Base-by-base conservation (phyloP, 2,888 invertebrate genomes). In the Drosophila mulleri region DNA sequence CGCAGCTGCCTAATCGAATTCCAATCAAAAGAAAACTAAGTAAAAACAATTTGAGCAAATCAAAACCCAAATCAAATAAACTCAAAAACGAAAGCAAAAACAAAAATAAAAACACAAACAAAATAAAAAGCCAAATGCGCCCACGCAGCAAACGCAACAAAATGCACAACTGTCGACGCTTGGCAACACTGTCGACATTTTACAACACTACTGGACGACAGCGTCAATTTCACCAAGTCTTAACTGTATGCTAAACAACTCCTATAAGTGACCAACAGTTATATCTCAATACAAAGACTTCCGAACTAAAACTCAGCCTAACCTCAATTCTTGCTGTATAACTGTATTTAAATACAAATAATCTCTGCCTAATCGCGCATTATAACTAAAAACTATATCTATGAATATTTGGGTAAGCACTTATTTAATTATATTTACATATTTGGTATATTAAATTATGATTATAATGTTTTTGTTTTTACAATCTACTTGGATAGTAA, bases 331-430 rank as follows among this genome's bases (percentile, higher is more conserved):
- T 60, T 70, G 78, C 74, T 74, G 37, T 57, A 70, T 63, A 69
- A 39, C 48, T 59, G 29, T 41, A 29, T 69, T 41, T 63, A 29
- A 42, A 41, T 41, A 59, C 37, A 74, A 16, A 12, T 39, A 53
- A 53, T 23, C 65, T 73, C 87, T 73, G 76, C 71, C 83, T 61
- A 69, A 78, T 56, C 57, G 67, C 66, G 42, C 52, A 75, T 66
- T 65, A 60, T 44, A 67, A 64, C 67, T 54, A 54, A 73, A 74
- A 82, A 85, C 75, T 66, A 73, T 80, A 77, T 92, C 92, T 92
- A 93, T 92, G 93, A 92, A 92, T 92, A 92, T 92, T 92, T 92
- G 92, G 92, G 93, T 92, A 92, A 92, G 88, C 53, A 45, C 11
- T 41, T 16, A 42, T 23, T 1, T 11, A 16, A 42, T 4, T 3